Evolutionary conservation across 2,113 vertebrate genomes (phyloP), one percentile per base, ranked within the genome.

Genomic region (Centrocercus urophasianus): DNA sequence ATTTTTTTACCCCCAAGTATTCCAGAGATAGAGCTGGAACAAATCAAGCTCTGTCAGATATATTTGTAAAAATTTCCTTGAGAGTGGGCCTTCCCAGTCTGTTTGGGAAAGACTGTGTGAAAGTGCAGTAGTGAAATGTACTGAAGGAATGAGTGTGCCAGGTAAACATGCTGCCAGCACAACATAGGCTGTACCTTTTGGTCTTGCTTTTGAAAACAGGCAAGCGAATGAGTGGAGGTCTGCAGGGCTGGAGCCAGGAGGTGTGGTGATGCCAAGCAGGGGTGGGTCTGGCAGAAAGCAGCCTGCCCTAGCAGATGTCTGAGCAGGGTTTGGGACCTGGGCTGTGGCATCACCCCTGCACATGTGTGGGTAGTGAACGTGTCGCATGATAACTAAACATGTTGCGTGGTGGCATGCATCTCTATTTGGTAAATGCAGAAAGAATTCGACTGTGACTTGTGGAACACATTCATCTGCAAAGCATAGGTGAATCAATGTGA

Each of bases 151-250:
- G 42, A 21, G 66, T 60, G 25, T 69, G 17, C 65, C 63, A 32
- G 78, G 19, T 28, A 22, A 64, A 72, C 66, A 36, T 27, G 10
- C 43, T 70, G 70, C 34, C 25, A 47, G 61, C 17, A 40, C 21
- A 36, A 3, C 11, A 0, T 0, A 19, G 42, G 10, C 52, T 2
- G 0, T n/a, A 25, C 34, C 38, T 92, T 40, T 73, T 73, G 40
- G 22, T 84, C 30, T 56, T 34, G 36, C 3, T 67, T 67, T 79
- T 28, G 43, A 45, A 12, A 79, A 60, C 17, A 20, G 42, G 8
- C 7, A 1, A 25, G 34, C 22, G 25, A 66, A 12, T 4, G 18
- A 17, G 3, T 9, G 14, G 34, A 15, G 16, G 42, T 66, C 76
- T 86, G 61, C 57, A 40, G 60, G 48, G 20, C 0, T 67, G 66